A percentile compares a stretch with the other conserved stretches of the same genome.
Conservation (phyloP, 2,113 vertebrate genomes). For the Laticauda colubrina region DNA sequence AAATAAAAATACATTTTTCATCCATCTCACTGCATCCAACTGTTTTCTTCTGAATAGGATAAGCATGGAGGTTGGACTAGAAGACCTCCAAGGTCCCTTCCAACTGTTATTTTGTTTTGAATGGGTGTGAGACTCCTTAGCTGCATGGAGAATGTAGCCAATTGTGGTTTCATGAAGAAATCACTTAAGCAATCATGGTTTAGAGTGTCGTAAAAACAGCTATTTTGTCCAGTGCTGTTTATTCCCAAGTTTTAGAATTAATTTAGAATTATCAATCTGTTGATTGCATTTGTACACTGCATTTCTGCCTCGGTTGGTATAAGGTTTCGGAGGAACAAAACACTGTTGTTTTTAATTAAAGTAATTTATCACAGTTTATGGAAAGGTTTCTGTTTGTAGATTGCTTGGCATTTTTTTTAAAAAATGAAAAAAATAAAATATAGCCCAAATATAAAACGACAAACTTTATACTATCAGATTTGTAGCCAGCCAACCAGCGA, state of each 20-base stretch:
- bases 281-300: neutral
- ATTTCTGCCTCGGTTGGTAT: neutral
- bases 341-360: neutral
- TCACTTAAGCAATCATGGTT: neutral
- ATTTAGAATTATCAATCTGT: neutral
- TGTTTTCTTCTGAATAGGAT: neutral
- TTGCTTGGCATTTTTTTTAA: neutral
- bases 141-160: neutral
- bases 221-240: neutral
- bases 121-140: neutral
- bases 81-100: neutral
- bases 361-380: neutral
- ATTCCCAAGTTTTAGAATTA: neutral
- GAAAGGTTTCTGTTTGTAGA: neutral
- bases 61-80: neutral
- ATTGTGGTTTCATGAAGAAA: neutral
- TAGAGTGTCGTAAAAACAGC: neutral
- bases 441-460: neutral
- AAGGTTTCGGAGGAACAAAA: too few relatives aligned
- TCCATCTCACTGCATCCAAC: neutral
- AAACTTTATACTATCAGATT: neutral
- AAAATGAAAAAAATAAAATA: neutral
- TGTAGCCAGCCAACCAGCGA: neutral
- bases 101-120: neutral
- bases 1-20: constrained; percentile 31